Evolutionary conservation across 1,140 invertebrate species (phyloP).

Genomic region (Neotoxoptera formosana): DNA sequence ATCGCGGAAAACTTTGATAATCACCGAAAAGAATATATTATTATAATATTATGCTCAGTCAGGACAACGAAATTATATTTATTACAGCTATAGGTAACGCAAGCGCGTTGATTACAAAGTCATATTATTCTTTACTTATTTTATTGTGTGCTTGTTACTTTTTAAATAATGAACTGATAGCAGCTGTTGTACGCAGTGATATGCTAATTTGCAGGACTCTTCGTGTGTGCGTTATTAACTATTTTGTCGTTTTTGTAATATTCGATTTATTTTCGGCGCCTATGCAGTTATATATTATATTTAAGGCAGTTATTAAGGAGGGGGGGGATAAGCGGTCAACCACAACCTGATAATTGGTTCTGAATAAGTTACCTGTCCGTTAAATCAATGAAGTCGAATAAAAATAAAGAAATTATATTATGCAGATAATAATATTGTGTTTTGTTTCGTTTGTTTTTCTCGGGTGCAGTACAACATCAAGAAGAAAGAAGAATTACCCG

Average conservation of each 20-base stretch:
- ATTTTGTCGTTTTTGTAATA: not conserved
- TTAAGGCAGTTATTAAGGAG: no score
- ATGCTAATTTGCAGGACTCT: not conserved
- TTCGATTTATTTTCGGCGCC: not conserved
- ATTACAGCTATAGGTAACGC: not conserved
- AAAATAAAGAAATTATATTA: not conserved
- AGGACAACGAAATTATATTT: not conserved
- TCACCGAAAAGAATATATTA: not conserved
- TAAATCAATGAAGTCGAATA: not conserved
- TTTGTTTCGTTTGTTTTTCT: conserved; percentile 1
- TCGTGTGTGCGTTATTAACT: not conserved
- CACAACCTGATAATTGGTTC: no score
- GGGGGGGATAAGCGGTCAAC: no score
- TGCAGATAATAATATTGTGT: not conserved
- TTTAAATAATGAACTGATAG: not conserved
- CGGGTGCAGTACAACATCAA: conserved; percentile 92
- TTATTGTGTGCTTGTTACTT: not conserved
- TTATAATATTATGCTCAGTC: not conserved
- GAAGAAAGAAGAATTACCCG: conserved; percentile 91
- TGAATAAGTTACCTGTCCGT: not conserved
- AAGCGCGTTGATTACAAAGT: not conserved
- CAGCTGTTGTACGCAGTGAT: not conserved
- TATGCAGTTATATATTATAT: not conserved
- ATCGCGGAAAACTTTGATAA: not conserved
- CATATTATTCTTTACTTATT: not conserved